These are phyloP conservation scores for Chaitophorus viminalis DNA, from an alignment of 2,888 invertebrate genomes.

Conservation along the genomic window DNA sequence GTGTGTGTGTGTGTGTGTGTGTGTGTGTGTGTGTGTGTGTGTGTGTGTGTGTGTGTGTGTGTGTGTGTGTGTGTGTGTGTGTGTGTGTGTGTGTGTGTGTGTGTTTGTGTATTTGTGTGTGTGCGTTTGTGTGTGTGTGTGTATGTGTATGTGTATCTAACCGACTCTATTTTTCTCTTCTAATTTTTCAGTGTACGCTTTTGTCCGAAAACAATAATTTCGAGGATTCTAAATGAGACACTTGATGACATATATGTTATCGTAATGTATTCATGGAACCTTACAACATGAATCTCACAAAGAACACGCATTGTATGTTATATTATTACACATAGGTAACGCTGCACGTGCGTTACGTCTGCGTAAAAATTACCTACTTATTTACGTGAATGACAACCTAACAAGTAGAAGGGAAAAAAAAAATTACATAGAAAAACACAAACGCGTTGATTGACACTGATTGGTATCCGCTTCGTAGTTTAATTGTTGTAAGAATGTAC, in stretches of 20 bases:
- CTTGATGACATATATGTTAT: background rate
- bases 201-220: background rate
- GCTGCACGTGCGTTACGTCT: background rate
- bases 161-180: background rate
- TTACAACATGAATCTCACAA: background rate
- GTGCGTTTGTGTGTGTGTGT: too few relatives aligned
- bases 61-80: too few relatives aligned
- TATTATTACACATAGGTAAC: too few relatives aligned
- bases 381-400: background rate
- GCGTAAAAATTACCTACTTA: background rate
- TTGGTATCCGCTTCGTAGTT: constrained; percentile 10
- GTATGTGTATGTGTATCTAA: background rate
- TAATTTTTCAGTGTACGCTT: background rate
- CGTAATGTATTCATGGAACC: background rate
- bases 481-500: constrained; percentile 17
- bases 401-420: background rate
- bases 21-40: too few relatives aligned
- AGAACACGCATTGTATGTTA: too few relatives aligned
- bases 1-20: too few relatives aligned
- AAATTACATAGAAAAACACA: background rate
- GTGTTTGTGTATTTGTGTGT: too few relatives aligned
- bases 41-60: too few relatives aligned
- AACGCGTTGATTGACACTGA: constrained; percentile 47
- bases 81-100: too few relatives aligned
- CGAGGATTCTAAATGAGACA: background rate